Base-by-base conservation (phyloP, 2,113 vertebrate species). In the Syrmaticus mikado region DNA sequence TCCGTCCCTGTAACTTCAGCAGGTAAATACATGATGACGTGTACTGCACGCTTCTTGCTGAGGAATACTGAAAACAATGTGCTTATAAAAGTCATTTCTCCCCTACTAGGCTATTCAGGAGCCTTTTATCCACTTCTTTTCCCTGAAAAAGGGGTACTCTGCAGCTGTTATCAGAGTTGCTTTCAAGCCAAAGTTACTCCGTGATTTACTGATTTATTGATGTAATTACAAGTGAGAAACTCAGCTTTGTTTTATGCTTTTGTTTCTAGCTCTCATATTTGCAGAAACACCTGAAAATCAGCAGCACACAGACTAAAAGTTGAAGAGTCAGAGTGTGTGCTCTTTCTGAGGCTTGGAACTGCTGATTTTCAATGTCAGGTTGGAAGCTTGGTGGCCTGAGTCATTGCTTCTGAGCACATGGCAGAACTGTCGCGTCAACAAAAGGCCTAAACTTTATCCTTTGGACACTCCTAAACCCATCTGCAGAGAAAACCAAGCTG, bases 41-140 rank as follows among this genome's bases (percentile, higher is more conserved):
- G 17, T 43, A 18, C 61, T 53, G 30, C 20, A 5, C 0, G 45
- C 52, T 3, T 77, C 57, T 41, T 86, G 64, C 32, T 52, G 21
- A 45, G 38, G 38, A 72, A 86, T 27, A 40, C 68, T 64, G 53
- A 68, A 80, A 75, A 50, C n/a, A 66, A 38, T 4, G 5, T 7
- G 7, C 6, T 24, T 2, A 1, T n/a, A 24, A 61, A 18, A 76
- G 55, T 50, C 53, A 58, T 6, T 36, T 34, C 22, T 32, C 34
- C 2, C 3, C 0, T 3, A 12, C 7, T 3, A 73, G 20, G 53
- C 0, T 73, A 10, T 1, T 25, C 32, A 53, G 32, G 91, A 82
- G 89, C 20, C 13, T 91, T 67, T 11, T 72, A 48, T 40, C 27
- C 22, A 53, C 13, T 55, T 40, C 34, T 64, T 79, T 82, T 60